Percentiles rank a stretch among this genome's conserved stretches.
phyloP scores from a whole-genome alignment of 2,113 vertebrate species.

The Barbus barbus region DNA sequence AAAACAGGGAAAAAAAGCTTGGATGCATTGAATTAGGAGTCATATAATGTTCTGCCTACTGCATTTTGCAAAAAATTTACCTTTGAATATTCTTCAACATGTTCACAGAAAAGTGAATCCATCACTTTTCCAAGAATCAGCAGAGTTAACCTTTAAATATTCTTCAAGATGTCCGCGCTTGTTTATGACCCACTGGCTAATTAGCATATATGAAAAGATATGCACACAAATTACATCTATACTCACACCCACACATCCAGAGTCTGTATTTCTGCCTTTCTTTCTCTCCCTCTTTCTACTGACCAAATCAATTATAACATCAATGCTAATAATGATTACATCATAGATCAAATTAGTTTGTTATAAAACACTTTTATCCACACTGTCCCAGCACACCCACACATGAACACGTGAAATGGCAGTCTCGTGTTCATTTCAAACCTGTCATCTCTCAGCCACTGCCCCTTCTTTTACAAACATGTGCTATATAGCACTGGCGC shows the following conservation, averaged over 20 bases:
- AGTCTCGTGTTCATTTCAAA: constrained; percentile 35
- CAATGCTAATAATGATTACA: constrained; percentile 20
- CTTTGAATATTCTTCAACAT: not conserved
- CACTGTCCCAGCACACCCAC: constrained; percentile 48
- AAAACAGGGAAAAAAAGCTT: constrained; percentile 45
- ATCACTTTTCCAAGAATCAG: not conserved
- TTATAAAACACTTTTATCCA: constrained; percentile 36
- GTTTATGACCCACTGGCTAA: not conserved
- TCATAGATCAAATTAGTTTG: constrained; percentile 8
- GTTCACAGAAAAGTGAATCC: not conserved
- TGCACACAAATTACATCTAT: not conserved
- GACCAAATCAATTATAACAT: constrained; percentile 35
- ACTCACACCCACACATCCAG: not conserved
- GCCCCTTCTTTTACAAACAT: constrained; percentile 34
- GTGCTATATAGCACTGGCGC: constrained; percentile 42
- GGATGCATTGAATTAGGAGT: not conserved
- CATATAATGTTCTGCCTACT: not conserved
- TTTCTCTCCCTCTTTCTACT: too few relatives aligned
- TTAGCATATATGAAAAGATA: not conserved
- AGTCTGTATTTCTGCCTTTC: not conserved
- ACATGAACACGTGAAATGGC: constrained; percentile 44
- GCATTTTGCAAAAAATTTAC: not conserved
- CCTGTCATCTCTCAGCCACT: constrained; percentile 5
- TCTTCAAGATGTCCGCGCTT: constrained; percentile 25
- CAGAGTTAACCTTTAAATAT: constrained; percentile 1